A percentile compares a stretch with the other conserved stretches of the same genome.
phyloP scores from a whole-genome alignment of 2,797 vertebrate genomes.

The Pelodytes ibericus region DNA sequence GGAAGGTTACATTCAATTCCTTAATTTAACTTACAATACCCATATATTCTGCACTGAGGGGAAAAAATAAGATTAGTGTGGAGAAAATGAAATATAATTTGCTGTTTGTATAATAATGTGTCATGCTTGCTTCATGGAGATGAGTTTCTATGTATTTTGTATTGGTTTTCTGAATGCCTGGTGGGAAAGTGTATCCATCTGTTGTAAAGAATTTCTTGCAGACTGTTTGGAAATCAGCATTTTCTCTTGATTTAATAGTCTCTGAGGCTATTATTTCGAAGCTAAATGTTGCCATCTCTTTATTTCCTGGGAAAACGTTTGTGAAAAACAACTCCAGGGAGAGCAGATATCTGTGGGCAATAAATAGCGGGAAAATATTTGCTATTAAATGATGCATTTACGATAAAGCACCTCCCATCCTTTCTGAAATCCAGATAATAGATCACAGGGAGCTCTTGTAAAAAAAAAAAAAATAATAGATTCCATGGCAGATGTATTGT shows the following conservation, averaged over 20 bases:
- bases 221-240: conserved; percentile 53
- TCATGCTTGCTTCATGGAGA: conserved; percentile 41
- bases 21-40: conserved; percentile 24
- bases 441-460: no score
- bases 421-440: conserved; percentile 62
- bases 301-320: conserved; percentile 62
- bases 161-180: conserved; percentile 31
- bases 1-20: conserved; percentile 26
- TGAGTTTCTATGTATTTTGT: conserved; percentile 53
- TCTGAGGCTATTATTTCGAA: conserved; percentile 65
- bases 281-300: conserved; percentile 65
- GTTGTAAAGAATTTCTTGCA: conserved; percentile 54
- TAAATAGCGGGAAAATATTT: conserved; percentile 59
- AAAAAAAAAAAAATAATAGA: no score
- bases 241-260: conserved; percentile 66
- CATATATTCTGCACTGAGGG: conserved; percentile 14
- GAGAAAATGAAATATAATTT: conserved; percentile 33
- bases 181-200: conserved; percentile 49
- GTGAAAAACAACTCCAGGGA: conserved; percentile 66
- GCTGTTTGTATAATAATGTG: conserved; percentile 29
- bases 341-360: conserved; percentile 62
- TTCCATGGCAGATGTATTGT: no score
- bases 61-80: conserved; percentile 16
- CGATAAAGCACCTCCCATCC: conserved; percentile 51
- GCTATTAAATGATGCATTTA: conserved; percentile 60